phyloP scores from a whole-genome alignment of 2,113 vertebrate species.

The Paedocypris sp. region DNA sequence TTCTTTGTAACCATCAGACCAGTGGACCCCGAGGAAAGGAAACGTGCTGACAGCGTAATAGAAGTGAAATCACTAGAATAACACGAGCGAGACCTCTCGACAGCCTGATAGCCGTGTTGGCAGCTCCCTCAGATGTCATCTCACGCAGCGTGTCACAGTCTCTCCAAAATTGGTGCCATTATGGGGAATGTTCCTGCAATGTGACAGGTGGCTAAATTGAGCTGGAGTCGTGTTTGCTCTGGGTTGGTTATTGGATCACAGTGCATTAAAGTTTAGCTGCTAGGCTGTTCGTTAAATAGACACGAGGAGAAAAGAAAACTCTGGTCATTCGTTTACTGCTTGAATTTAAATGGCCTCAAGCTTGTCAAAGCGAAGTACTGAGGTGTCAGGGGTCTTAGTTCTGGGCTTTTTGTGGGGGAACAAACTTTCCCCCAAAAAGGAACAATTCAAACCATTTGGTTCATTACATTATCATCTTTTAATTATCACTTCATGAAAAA shows the following conservation, averaged over 20 bases:
- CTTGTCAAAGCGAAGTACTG: background rate
- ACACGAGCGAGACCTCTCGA: conserved; percentile 15
- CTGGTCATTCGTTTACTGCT: background rate
- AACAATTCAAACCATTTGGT: background rate
- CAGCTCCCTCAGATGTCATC: conserved; percentile 13
- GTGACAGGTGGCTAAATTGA: conserved; percentile 6
- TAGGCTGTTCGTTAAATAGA: background rate
- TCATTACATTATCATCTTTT: background rate
- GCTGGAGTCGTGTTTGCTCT: conserved; percentile 15
- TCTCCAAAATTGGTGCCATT: conserved; percentile 16
- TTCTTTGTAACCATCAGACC: conserved; percentile 32
- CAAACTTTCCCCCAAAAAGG: no score
- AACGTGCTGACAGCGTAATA: conserved; percentile 28
- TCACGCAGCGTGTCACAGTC: background rate
- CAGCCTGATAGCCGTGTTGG: background rate
- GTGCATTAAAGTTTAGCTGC: background rate
- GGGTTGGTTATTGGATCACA: background rate
- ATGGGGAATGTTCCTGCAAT: conserved; percentile 3
- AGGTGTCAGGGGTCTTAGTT: background rate
- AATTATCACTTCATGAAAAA: background rate
- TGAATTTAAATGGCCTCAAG: background rate
- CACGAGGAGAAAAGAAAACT: background rate
- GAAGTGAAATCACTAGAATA: conserved; percentile 18
- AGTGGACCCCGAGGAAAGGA: conserved; percentile 21
- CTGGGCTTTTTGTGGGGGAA: background rate